phyloP scores from a whole-genome alignment of 2,888 invertebrate genomes.

The Agrochola lychnidis region DNA sequence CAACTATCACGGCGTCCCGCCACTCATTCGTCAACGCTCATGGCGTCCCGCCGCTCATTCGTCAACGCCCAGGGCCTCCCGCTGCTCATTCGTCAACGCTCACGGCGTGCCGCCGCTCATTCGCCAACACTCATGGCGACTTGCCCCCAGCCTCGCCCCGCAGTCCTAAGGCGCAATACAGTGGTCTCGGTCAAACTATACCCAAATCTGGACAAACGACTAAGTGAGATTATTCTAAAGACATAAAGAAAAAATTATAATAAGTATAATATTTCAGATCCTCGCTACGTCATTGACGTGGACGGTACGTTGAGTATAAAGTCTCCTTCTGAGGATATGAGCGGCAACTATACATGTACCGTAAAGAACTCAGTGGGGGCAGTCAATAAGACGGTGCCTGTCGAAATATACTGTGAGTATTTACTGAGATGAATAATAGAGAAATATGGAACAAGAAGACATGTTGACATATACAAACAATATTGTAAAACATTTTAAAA shows the following conservation, averaged over 20 bases:
- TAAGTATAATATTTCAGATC: slow-evolving; percentile 70
- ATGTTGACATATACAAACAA: too few relatives aligned
- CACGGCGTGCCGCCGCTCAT: too few relatives aligned
- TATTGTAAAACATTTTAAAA: too few relatives aligned
- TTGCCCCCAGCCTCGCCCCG: too few relatives aligned
- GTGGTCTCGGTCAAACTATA: too few relatives aligned
- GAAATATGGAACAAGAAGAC: neutral
- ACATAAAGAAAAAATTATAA: neutral
- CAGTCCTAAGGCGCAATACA: too few relatives aligned
- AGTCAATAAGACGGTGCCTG: slow-evolving; percentile 75
- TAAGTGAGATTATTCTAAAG: neutral
- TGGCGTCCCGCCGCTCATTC: too few relatives aligned
- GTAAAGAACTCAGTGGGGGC: slow-evolving; percentile 89
- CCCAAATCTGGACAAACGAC: neutral
- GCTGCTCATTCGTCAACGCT: too few relatives aligned
- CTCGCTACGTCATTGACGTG: slow-evolving; percentile 74
- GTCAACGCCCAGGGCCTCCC: too few relatives aligned
- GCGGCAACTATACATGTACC: slow-evolving; percentile 90
- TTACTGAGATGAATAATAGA: neutral
- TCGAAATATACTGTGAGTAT: slow-evolving; percentile 83
- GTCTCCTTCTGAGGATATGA: slow-evolving; percentile 81
- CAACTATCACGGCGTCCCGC: too few relatives aligned
- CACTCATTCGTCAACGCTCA: too few relatives aligned
- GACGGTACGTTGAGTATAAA: slow-evolving; percentile 84
- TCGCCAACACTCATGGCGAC: too few relatives aligned